Evolutionary conservation across 2,888 invertebrate species (phyloP), one percentile per base, ranked within the genome.

Genomic region (Spilarctia lutea): DNA sequence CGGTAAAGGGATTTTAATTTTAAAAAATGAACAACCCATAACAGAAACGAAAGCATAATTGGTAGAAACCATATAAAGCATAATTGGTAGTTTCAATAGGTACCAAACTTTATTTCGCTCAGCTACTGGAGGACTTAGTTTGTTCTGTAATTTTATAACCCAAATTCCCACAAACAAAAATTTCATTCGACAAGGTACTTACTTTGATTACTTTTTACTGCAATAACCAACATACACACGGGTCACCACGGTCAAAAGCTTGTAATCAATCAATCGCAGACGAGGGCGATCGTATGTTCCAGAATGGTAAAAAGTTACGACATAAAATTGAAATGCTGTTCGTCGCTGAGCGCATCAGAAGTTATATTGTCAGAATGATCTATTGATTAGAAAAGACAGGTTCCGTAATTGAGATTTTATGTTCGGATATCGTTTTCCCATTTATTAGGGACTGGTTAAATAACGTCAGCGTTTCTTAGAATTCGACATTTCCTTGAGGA

Each of bases 401-500:
- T 48, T 16, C 39, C 68, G 71, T 75, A 71, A 75, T 75, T 65
- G 73, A 74, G 65, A 74, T 69, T 65, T 63, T 63, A 39, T 65
- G 48, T 52, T 69, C 69, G 33, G 52, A 63, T 63, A 70, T 42
- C 42, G 60, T 30, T 42, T 27, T 24, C 39, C 63, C 11, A 63
- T 70, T 52, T 73, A 56, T 65, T 69, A 45, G 48, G 63, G 35
- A 39, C 65, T 69, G 33, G 30, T 27, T n/a, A 16, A n/a, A 65
- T 67, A 30, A 67, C 20, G 66, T 70, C 70, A 71, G 66, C 56
- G n/a, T 74, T 74, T 70, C 42, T 52, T n/a, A 42, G 65, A 65
- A 52, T 48, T 45, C 60, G 66, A 33, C 30, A 56, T 71, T 69
- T n/a, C 30, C 42, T 66, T 35, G 42, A 74, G 70, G 74, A 70